These are phyloP conservation scores for Chesias legatella DNA, from an alignment of 2,888 invertebrate genomes.

Conservation along the genomic window DNA sequence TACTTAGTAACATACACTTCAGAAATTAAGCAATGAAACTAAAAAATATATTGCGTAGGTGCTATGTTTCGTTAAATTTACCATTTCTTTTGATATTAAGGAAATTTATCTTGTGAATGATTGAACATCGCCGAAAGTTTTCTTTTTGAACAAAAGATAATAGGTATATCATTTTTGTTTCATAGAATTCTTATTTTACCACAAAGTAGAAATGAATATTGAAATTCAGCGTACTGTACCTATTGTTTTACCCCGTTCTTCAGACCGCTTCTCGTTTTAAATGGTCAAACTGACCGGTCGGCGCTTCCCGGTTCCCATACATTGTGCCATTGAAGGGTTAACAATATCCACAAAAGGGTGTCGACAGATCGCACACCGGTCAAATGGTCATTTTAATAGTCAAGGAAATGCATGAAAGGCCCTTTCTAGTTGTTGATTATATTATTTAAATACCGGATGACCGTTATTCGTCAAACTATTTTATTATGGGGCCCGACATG, in stretches of 20 bases:
- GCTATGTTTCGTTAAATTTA: too few relatives aligned
- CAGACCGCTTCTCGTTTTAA: slow-evolving; percentile 53
- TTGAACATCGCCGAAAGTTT: too few relatives aligned
- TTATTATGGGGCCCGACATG: slow-evolving; percentile 60
- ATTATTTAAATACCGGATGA: slow-evolving; percentile 71
- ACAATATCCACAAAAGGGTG: slow-evolving; percentile 75
- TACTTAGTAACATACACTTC: too few relatives aligned
- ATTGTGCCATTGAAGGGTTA: slow-evolving; percentile 66
- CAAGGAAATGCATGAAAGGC: slow-evolving; percentile 73
- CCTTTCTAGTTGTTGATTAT: slow-evolving; percentile 70
- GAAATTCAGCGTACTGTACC: slow-evolving; percentile 3
- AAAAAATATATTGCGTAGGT: too few relatives aligned
- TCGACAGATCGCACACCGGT: slow-evolving; percentile 73
- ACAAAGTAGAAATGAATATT: too few relatives aligned
- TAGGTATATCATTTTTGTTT: too few relatives aligned
- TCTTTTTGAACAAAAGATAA: too few relatives aligned
- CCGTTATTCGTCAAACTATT: slow-evolving; percentile 72
- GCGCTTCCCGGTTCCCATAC: slow-evolving; percentile 75
- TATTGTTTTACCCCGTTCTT: slow-evolving; percentile 23
- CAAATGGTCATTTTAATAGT: slow-evolving; percentile 73
- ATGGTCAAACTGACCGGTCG: slow-evolving; percentile 52
- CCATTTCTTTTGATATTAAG: too few relatives aligned
- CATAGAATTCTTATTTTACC: too few relatives aligned
- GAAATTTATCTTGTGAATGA: too few relatives aligned
- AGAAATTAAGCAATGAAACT: too few relatives aligned